Conservation (phyloP, 2,888 invertebrate genomes). For the Megalurothrips usitatus region DNA sequence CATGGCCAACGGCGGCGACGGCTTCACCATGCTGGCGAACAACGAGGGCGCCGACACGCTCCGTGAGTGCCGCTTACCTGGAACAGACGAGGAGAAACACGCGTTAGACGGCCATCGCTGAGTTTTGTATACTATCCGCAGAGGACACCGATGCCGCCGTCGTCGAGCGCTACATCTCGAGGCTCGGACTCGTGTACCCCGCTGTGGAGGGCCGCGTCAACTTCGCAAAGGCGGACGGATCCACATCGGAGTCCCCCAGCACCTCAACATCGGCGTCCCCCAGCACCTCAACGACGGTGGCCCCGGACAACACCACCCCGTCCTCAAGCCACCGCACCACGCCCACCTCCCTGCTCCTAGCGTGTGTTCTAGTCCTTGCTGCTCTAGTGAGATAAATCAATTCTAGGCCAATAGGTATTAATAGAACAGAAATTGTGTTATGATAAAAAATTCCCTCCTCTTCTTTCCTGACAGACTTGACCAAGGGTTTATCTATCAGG, state of each 20-base stretch:
- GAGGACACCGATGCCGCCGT: neutral
- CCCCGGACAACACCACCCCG: neutral
- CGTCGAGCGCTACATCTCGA: neutral
- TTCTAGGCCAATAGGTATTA: too few species aligned
- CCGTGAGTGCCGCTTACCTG: constrained; percentile 1
- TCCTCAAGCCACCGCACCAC: neutral
- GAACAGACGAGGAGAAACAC: neutral
- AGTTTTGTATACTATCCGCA: neutral
- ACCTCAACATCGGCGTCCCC: neutral
- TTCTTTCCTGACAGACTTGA: too few species aligned
- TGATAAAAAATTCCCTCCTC: too few species aligned
- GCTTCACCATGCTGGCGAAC: constrained; percentile 52
- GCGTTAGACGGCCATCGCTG: neutral
- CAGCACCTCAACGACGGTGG: neutral
- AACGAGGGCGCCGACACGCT: neutral
- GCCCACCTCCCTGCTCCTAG: neutral
- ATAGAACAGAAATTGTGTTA: too few species aligned
- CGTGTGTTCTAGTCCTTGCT: neutral
- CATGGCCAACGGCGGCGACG: constrained; percentile 70
- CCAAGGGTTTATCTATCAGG: too few species aligned
- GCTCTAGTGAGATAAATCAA: neutral
- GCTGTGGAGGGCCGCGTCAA: neutral
- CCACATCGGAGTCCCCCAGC: neutral
- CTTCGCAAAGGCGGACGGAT: neutral
- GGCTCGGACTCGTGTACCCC: neutral